phyloP scores from a whole-genome alignment of 2,888 invertebrate genomes.

The Galerucella nymphaeae region DNA sequence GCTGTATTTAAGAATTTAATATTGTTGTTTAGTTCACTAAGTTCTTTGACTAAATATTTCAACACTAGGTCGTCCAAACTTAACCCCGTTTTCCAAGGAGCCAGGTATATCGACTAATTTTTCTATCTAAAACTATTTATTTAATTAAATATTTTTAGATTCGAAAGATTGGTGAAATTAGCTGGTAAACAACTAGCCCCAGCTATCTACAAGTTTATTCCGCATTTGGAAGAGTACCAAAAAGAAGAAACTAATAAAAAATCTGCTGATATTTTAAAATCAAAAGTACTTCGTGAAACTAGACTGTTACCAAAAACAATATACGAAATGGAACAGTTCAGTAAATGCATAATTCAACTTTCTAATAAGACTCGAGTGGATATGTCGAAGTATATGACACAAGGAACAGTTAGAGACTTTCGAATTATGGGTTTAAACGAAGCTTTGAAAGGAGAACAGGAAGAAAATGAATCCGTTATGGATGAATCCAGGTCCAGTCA shows the following conservation, averaged over 20 bases:
- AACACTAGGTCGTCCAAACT: slow-evolving; percentile 64
- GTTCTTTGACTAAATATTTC: slow-evolving; percentile 72
- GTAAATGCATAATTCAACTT: slow-evolving; percentile 70
- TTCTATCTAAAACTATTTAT: not conserved
- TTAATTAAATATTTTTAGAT: slow-evolving; percentile 60
- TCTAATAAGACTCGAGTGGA: slow-evolving; percentile 71
- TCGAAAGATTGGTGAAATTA: slow-evolving; percentile 69
- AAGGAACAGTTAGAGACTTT: slow-evolving; percentile 75
- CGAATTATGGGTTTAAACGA: slow-evolving; percentile 68
- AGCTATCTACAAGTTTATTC: slow-evolving; percentile 70
- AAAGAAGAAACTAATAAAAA: slow-evolving; percentile 51
- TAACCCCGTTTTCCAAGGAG: slow-evolving; percentile 67
- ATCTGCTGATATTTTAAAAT: slow-evolving; percentile 59
- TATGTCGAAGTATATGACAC: slow-evolving; percentile 69
- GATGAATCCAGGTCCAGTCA: slow-evolving; percentile 11
- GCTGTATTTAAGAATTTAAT: slow-evolving; percentile 69
- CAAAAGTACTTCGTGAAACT: slow-evolving; percentile 71
- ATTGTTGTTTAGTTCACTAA: slow-evolving; percentile 68
- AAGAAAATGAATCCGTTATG: slow-evolving; percentile 13
- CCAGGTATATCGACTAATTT: slow-evolving; percentile 60
- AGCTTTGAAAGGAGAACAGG: slow-evolving; percentile 63
- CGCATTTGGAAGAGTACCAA: slow-evolving; percentile 69
- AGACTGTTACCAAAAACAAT: slow-evolving; percentile 74
- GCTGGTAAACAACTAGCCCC: slow-evolving; percentile 71
- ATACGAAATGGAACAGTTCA: slow-evolving; percentile 74